Evolutionary conservation across 2,797 vertebrate species (phyloP).

Genomic region (Intellagama lesueurii): DNA sequence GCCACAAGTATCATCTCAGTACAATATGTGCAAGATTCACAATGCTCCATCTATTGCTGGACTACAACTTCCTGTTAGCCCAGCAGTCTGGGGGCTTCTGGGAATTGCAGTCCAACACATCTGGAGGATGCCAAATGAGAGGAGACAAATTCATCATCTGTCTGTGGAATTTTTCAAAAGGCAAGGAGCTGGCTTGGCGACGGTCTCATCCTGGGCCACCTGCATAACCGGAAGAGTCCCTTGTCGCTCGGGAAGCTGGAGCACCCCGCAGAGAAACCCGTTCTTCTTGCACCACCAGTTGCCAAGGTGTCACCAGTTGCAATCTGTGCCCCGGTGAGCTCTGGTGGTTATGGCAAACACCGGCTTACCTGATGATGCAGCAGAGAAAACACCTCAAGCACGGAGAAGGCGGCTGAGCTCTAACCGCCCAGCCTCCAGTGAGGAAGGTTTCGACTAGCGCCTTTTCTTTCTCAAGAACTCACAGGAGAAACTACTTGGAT

Average conservation of each 20-base stretch:
- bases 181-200: too few species aligned
- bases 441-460: not conserved
- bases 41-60: not conserved
- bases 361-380: not conserved
- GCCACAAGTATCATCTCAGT: not conserved
- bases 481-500: not conserved
- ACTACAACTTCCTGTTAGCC: not conserved
- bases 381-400: not conserved
- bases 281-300: slow-evolving; percentile 12
- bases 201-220: not conserved
- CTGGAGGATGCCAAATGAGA: not conserved
- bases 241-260: not conserved
- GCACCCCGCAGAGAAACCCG: not conserved
- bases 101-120: not conserved
- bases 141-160: not conserved
- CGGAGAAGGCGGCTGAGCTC: not conserved
- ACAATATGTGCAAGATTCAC: too few species aligned
- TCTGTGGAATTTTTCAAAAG: not conserved
- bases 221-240: not conserved
- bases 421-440: not conserved
- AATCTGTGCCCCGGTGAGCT: not conserved
- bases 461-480: not conserved
- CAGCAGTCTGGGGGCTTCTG: not conserved
- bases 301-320: not conserved
- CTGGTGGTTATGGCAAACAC: too few species aligned